Conservation (phyloP, 37 sponge, comb jelly and placozoan species). For the Beroe ovata region DNA sequence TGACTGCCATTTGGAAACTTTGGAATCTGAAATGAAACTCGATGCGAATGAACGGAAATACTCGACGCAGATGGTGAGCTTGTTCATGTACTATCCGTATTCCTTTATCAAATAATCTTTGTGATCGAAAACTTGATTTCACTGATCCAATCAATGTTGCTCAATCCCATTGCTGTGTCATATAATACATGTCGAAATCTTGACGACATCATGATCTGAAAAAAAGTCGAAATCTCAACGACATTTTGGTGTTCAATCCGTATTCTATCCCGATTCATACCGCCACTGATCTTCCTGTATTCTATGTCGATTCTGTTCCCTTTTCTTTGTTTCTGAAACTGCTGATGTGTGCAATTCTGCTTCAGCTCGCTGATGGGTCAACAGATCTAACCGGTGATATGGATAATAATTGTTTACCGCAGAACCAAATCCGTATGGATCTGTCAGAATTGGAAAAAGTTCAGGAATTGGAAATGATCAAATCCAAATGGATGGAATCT, state of each 20-base stretch:
- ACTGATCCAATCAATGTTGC: not conserved
- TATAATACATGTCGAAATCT: no score
- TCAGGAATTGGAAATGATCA: constrained; percentile 57
- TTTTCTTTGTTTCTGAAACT: not conserved
- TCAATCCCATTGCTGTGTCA: no score
- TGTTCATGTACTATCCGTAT: not conserved
- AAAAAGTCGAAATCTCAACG: no score
- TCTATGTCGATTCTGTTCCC: not conserved
- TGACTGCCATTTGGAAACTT: constrained; percentile 42
- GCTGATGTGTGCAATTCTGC: not conserved
- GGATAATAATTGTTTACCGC: not conserved
- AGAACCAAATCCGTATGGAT: constrained; percentile 63
- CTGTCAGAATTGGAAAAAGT: constrained; percentile 40
- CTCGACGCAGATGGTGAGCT: constrained; percentile 60
- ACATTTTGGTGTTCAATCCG: no score
- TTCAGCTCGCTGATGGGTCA: not conserved
- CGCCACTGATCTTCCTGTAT: no score
- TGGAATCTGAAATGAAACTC: constrained; percentile 64
- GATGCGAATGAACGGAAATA: constrained; percentile 42
- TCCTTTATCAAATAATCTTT: not conserved
- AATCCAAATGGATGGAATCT: constrained; percentile 68
- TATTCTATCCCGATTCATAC: no score
- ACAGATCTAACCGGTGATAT: not conserved
- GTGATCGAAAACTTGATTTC: not conserved
- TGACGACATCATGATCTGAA: no score